These are phyloP conservation scores for Rhodophaea formosa DNA, from an alignment of 2,888 invertebrate species.

Conservation along the genomic window DNA sequence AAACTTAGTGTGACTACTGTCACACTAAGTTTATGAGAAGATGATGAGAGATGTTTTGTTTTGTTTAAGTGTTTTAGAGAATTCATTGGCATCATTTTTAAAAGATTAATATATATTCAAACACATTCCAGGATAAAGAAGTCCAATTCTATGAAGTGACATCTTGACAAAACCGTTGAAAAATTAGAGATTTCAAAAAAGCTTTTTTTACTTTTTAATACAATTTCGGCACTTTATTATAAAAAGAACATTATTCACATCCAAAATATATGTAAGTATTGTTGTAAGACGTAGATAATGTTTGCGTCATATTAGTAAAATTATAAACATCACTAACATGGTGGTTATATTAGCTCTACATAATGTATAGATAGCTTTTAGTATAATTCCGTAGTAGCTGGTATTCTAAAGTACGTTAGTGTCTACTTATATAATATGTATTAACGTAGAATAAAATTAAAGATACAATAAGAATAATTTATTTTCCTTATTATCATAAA, in stretches of 20 bases:
- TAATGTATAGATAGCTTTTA: background rate
- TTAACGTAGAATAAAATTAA: background rate
- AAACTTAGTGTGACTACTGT: background rate
- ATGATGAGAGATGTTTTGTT: too few species aligned
- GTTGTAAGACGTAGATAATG: background rate
- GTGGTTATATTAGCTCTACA: background rate
- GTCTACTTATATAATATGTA: background rate
- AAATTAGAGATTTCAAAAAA: too few species aligned
- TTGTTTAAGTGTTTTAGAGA: background rate
- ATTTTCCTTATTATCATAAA: background rate
- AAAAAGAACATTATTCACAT: constrained; percentile 10
- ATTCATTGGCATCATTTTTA: constrained; percentile 11
- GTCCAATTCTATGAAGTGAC: too few species aligned
- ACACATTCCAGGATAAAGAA: too few species aligned
- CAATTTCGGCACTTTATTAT: too few species aligned
- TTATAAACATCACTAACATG: background rate
- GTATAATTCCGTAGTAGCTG: background rate
- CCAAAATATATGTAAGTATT: background rate
- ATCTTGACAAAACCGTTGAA: too few species aligned
- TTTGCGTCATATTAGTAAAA: background rate
- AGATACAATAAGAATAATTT: background rate
- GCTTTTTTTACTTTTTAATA: too few species aligned
- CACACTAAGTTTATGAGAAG: too few species aligned
- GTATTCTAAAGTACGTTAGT: background rate
- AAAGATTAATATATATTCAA: background rate